These are phyloP conservation scores for Paralvinella palmiformis DNA, from an alignment of 1,140 invertebrate genomes.

Conservation along the genomic window DNA sequence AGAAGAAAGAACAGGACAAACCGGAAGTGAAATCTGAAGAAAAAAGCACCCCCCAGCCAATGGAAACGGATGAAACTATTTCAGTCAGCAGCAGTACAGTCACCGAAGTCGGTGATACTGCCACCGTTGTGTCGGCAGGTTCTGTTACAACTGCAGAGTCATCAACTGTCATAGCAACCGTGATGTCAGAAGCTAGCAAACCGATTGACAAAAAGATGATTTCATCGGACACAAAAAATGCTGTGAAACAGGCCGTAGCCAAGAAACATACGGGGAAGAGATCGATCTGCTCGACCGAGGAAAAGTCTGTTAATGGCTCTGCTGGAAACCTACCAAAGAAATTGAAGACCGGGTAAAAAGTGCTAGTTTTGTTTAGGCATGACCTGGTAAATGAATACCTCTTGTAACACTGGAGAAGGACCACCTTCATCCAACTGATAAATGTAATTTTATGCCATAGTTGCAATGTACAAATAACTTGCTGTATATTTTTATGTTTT, in stretches of 20 bases:
- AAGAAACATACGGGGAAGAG: conserved; percentile 7
- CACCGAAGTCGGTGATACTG: neutral
- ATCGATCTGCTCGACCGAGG: neutral
- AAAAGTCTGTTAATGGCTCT: too few relatives aligned
- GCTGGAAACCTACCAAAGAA: too few relatives aligned
- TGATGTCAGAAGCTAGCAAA: neutral
- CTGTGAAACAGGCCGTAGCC: neutral
- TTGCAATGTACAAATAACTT: too few relatives aligned
- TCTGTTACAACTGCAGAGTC: neutral
- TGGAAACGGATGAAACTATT: neutral
- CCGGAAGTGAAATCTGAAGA: neutral
- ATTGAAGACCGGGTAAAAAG: too few relatives aligned
- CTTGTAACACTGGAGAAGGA: too few relatives aligned
- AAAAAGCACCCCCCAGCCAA: conserved; percentile 1
- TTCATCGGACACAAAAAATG: neutral
- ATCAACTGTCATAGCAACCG: neutral
- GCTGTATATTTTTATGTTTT: too few relatives aligned
- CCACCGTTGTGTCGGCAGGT: neutral
- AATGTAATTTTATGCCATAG: too few relatives aligned
- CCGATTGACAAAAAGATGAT: neutral
- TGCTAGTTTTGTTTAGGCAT: too few relatives aligned
- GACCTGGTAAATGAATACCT: too few relatives aligned
- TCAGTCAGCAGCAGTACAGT: neutral
- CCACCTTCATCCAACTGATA: too few relatives aligned
- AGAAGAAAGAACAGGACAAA: conserved; percentile 1